Evolutionary conservation across 2,113 vertebrate species (phyloP).

Genomic region (Calyptomena viridis): DNA sequence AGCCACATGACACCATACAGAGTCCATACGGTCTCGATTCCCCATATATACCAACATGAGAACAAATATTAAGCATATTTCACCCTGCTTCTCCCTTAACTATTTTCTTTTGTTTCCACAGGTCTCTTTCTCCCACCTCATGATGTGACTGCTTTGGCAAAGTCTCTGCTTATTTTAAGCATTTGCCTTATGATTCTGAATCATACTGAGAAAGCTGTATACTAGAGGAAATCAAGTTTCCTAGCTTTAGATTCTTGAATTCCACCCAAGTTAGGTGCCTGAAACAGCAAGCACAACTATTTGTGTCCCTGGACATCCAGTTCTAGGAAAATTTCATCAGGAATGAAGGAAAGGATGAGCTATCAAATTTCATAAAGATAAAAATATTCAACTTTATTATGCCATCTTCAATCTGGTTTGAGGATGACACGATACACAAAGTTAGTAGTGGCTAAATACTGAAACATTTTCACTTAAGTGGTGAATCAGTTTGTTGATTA

Average conservation of each 20-base stretch:
- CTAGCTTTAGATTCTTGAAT: neutral
- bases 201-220: neutral
- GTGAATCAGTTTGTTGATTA: neutral
- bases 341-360: neutral
- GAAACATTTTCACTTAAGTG: neutral
- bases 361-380: neutral
- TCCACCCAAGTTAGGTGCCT: neutral
- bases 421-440: neutral
- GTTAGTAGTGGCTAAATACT: neutral
- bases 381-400: neutral
- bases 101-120: neutral
- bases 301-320: neutral
- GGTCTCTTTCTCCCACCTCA: neutral
- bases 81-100: neutral
- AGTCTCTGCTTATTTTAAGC: neutral
- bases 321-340: neutral
- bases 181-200: constrained; percentile 26
- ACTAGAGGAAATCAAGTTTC: neutral
- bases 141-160: neutral
- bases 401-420: neutral
- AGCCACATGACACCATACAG: neutral
- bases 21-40: neutral
- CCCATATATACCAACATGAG: neutral
- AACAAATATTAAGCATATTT: neutral
- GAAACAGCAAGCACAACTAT: neutral